Base-by-base conservation (phyloP, 53 echinoderm and acorn worm genomes). In the Echinarachnius parma region DNA sequence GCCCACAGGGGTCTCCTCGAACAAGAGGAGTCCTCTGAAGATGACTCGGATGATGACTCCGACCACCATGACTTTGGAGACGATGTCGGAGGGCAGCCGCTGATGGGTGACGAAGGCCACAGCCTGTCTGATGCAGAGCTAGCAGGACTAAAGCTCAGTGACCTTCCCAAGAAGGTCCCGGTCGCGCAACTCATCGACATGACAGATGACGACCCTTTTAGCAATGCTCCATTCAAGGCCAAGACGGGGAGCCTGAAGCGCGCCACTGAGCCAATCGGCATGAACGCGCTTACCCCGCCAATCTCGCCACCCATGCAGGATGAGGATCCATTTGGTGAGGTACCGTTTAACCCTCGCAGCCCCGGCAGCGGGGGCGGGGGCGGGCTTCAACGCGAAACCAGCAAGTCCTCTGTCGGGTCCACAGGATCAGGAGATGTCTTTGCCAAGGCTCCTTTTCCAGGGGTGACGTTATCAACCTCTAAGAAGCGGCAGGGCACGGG, bases 341-440 rank as follows among this genome's bases (percentile, higher is more conserved):
- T 85, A 13, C 96, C 96, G 1, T 92, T 92, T 34, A 86, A 85
- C 32, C 76, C 69, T 27, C 78, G 77, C 7, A 83, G 34, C 13
- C n/a, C n/a, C n/a, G n/a, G n/a, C n/a, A n/a, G n/a, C n/a, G n/a
- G n/a, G n/a, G n/a, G n/a, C n/a, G 67, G 26, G 20, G 66, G 34
- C 21, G 76, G 46, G 26, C 69, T 90, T 23, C 83, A 92, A 54
- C 88, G 91, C 21, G 84, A 94, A 64, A 79, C 79, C 34, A 94
- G 94, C 59, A 83, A 85, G 50, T 83, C 92, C 1, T 92, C 92
- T 0, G 90, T 92, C 33, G 82, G 86, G 28, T 93, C 93, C 2
- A 74, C 92, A 24, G 86, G 82, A 42, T 98, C 98, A 1, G n/a
- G n/a, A n/a, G 98, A 98, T 52, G 85, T 98, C 46, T 98, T 98